Evolutionary conservation across 2,888 invertebrate genomes (phyloP).

Genomic region (Folsomia candida): DNA sequence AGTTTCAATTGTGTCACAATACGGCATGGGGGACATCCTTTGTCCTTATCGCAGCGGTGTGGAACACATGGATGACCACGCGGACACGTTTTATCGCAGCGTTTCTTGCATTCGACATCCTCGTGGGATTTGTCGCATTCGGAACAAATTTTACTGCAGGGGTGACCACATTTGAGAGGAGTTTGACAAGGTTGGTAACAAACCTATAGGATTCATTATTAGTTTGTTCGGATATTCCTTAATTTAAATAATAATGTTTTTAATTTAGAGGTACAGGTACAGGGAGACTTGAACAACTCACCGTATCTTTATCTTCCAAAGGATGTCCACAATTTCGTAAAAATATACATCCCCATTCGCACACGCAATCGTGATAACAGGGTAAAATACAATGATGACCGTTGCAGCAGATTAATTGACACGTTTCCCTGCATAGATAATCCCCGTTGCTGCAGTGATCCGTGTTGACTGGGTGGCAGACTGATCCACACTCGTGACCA

Average conservation of each 20-base stretch:
- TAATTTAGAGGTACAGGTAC: not conserved
- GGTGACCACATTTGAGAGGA: not conserved
- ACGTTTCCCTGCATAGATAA: not conserved
- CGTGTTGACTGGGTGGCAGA: not conserved
- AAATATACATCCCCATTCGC: not conserved
- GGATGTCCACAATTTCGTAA: slow-evolving; percentile 1
- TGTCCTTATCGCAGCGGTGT: not conserved
- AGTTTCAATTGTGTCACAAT: not conserved
- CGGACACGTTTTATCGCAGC: not conserved
- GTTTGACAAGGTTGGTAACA: not conserved
- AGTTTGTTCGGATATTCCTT: not conserved
- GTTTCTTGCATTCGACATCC: not conserved
- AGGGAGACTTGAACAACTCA: not conserved
- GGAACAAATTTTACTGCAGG: not conserved
- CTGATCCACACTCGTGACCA: not conserved
- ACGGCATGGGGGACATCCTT: slow-evolving; percentile 8
- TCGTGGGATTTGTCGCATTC: not conserved
- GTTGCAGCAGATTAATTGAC: not conserved
- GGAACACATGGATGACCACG: not conserved
- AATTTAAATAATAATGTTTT: not conserved
- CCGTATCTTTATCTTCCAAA: not conserved
- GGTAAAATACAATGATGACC: not conserved
- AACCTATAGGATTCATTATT: not conserved
- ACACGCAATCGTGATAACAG: not conserved
- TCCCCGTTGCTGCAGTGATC: not conserved